Evolutionary conservation across 2,113 vertebrate genomes (phyloP), one percentile per base, ranked within the genome.

Genomic region (Larimichthys crocea): DNA sequence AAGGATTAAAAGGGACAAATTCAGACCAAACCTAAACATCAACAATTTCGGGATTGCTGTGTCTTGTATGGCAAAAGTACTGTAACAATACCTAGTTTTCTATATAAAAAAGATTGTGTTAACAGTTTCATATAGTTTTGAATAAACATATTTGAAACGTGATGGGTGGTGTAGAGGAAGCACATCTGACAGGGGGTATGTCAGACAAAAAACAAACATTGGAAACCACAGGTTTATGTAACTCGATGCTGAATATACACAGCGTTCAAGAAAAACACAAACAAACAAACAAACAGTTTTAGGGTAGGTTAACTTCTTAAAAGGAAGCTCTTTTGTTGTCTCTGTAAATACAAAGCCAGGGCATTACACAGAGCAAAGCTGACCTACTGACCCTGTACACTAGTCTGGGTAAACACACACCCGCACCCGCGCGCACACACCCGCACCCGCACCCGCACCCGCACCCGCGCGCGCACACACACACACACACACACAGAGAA

Each of bases 311-410:
- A n/a, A 70, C 82, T 26, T 71, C 8, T 56, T 46, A 46, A 56
- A 56, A 83, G 44, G 17, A 69, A 75, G 17, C 49, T 29, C 31
- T 44, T 49, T 0, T 61, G 1, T 65, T 63, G 0, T 59, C 55
- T 72, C 14, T 67, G 44, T 22, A 80, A 82, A 62, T 70, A 79
- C 8, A 0, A 77, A 83, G n/a, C 53, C 52, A 63, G 78, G 44
- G 65, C 62, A 73, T 89, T 86, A 84, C 57, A 75, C 59, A 59
- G 35, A 78, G 70, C 57, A 83, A 89, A 88, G 40, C 66, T 79
- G 67, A 77, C 78, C 88, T 85, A 19, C 65, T 83, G 76, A 92
- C 87, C 86, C 64, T 74, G 67, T 76, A 78, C 76, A 88, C 76
- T 65, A 26, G 26, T 73, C 81, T 83, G 75, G 64, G 70, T 76